Evolutionary conservation across 2,888 invertebrate species (phyloP).

Genomic region (Listrodromus nycthemerus): DNA sequence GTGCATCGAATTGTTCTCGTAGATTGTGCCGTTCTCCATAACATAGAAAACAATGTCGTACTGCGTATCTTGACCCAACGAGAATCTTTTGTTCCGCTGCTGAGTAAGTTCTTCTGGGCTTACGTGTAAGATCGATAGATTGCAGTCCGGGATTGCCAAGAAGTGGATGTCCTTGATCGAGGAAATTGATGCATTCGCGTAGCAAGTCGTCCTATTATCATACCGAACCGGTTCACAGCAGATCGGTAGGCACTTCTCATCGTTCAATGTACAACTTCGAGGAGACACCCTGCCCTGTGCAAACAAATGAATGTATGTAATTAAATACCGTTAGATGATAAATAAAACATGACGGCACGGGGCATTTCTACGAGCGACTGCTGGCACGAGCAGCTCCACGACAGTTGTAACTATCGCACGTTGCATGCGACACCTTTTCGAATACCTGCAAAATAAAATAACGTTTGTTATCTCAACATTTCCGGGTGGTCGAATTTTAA

Average conservation of each 20-base stretch:
- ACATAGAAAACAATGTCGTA: constrained; percentile 8
- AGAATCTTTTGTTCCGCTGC: neutral
- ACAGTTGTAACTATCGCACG: no score
- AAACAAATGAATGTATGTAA: neutral
- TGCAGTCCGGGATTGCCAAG: neutral
- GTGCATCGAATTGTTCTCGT: constrained; percentile 3
- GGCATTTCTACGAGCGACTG: no score
- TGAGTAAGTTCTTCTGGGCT: constrained; percentile 5
- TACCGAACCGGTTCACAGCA: constrained; percentile 9
- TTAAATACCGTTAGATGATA: neutral
- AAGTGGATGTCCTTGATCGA: constrained; percentile 11
- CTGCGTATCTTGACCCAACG: neutral
- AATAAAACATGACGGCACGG: neutral
- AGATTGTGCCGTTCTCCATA: neutral
- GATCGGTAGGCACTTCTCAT: neutral
- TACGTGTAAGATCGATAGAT: neutral
- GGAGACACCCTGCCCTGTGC: neutral
- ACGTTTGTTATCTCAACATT: no score
- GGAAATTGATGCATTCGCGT: neutral
- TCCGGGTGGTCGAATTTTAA: no score
- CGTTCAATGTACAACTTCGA: neutral
- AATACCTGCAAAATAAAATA: no score
- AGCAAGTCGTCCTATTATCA: constrained; percentile 1
- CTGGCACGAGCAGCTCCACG: no score
- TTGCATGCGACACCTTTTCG: no score